Base-by-base conservation (phyloP, 2,113 vertebrate species). In the Colinus virginianus region DNA sequence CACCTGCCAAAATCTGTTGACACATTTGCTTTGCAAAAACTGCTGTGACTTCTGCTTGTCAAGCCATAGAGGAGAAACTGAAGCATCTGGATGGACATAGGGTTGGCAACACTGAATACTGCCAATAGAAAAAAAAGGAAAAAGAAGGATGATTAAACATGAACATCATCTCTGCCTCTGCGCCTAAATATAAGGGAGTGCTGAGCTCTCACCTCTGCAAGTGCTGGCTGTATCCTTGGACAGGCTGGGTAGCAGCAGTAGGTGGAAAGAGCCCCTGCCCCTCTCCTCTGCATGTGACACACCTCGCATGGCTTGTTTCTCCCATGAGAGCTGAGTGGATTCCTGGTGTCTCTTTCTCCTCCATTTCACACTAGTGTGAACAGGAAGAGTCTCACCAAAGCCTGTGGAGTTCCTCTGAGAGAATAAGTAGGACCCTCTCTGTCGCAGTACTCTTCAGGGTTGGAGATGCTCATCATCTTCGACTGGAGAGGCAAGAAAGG, bases 201-300 rank as follows among this genome's bases (percentile, higher is more conserved):
- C 64, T 71, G 90, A 93, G 90, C 10, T 49, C 80, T 85, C 49
- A 77, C 88, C 72, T 72, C 62, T n/a, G 83, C 59, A 72, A 91
- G 63, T 20, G 79, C 30, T 90, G 67, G 48, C 48, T 82, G 23
- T 67, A 19, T 77, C 69, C 45, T 9, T 20, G 61, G 30, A 56
- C 64, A 72, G 42, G 72, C 68, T 93, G 94, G 94, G 82, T 82
- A 23, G 78, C 83, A 55, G 18, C 0, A 14, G 63, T 53, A 58
- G 80, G 91, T 56, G 87, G 88, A 84, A 78, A 14, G 90, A 92
- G 80, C 76, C 91, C 49, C 77, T 80, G 84, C 80, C 85, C 84
- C 84, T 25, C 55, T 53, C 59, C 86, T 74, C 63, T 36, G 88
- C 83, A 46, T 56, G 21, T 51, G 22, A 16, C 49, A 55, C 28